These are phyloP conservation scores for Cyclina sinensis DNA, from an alignment of 1,140 invertebrate genomes.

Conservation along the genomic window DNA sequence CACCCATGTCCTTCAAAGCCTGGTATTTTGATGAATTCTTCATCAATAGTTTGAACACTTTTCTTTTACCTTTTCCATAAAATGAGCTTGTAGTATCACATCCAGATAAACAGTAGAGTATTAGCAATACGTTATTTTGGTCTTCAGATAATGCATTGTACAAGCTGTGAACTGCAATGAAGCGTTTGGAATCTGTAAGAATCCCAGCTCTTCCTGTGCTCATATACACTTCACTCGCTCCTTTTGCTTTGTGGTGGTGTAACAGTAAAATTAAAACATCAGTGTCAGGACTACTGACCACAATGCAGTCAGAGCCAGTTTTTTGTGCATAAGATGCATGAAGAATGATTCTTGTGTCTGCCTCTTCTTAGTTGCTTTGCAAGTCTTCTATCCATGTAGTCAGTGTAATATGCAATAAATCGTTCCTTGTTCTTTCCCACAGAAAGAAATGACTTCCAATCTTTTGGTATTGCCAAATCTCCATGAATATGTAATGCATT, in stretches of 20 bases:
- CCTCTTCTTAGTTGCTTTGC: too few species aligned
- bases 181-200: conserved; percentile 4
- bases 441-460: not conserved
- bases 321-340: not conserved
- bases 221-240: not conserved
- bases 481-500: not conserved
- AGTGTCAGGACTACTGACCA: not conserved
- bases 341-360: not conserved
- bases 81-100: not conserved
- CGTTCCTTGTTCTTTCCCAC: not conserved
- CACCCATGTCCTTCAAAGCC: not conserved
- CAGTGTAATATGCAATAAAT: not conserved
- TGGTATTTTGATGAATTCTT: not conserved
- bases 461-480: not conserved
- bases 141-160: not conserved
- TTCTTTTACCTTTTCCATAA: conserved; percentile 10
- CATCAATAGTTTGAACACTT: not conserved
- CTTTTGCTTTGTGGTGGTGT: not conserved
- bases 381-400: not conserved
- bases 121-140: not conserved
- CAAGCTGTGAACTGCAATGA: not conserved
- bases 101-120: not conserved
- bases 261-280: not conserved
- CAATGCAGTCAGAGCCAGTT: not conserved
- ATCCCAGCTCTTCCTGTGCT: too few species aligned